These are phyloP conservation scores for Seira sanloemensis DNA, from an alignment of 2,888 invertebrate species.

Conservation along the genomic window DNA sequence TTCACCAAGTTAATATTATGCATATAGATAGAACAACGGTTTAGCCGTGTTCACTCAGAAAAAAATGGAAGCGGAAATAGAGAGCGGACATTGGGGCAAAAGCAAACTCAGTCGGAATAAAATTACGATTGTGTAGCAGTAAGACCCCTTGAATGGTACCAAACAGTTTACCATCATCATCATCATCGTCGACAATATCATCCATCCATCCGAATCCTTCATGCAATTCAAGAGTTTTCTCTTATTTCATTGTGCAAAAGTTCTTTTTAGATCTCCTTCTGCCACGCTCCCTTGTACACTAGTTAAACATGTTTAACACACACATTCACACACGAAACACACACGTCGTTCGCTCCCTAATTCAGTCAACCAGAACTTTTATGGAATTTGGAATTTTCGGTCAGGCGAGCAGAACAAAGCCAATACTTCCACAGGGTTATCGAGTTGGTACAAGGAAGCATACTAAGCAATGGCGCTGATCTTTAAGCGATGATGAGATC, in stretches of 20 bases:
- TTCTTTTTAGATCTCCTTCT: background rate
- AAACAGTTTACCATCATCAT: constrained; percentile 1
- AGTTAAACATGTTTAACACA: constrained; percentile 63
- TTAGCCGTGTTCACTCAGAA: background rate
- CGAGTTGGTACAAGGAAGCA: constrained; percentile 6
- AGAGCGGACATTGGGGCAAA: constrained; percentile 20
- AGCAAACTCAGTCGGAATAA: constrained; percentile 55
- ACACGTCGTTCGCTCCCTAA: constrained; percentile 59
- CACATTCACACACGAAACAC: constrained; percentile 37
- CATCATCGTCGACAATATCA: background rate
- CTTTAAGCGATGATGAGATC: constrained; percentile 53
- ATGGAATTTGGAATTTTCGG: constrained; percentile 63
- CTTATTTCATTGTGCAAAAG: background rate
- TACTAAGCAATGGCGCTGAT: constrained; percentile 18
- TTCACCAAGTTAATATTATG: constrained; percentile 4
- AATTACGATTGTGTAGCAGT: constrained; percentile 58
- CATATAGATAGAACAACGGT: constrained; percentile 10
- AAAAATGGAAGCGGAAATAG: constrained; percentile 20
- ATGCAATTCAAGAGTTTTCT: background rate
- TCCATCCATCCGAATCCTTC: background rate
- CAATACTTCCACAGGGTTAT: constrained; percentile 15
- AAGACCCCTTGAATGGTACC: constrained; percentile 35
- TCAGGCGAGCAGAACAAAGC: constrained; percentile 55
- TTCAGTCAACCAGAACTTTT: constrained; percentile 64
- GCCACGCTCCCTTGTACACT: constrained; percentile 57